Evolutionary conservation across 2,113 vertebrate genomes (phyloP), one percentile per base, ranked within the genome.

Genomic region (Lamprotornis superbus): DNA sequence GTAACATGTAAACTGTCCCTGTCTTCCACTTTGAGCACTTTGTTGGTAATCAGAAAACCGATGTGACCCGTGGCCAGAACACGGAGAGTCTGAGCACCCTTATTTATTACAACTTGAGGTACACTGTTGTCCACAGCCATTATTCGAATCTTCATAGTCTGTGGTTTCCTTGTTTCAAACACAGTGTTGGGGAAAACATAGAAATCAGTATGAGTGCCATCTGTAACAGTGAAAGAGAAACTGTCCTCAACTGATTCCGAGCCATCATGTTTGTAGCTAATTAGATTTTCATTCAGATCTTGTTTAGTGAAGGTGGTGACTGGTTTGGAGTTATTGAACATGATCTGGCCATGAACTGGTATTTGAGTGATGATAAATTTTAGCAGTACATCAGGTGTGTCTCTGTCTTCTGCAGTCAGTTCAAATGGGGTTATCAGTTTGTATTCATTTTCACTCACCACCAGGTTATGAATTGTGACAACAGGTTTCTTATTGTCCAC

Each of bases 401-500:
- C 99, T 90, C 98, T 98, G 96, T 99, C 99, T 94, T 99, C 99
- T 20, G 98, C 98, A 5, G 98, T 98, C 84, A 99, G 96, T 90
- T 99, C 99, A 89, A 99, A 99, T 8, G 99, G 99, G 6, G 99
- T 99, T 97, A 99, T 99, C 50, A 99, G 97, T 92, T 99, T 99
- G 90, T 97, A 98, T 61, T 98, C 98, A 23, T 98, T 98, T 92
- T 99, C 99, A 3, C 96, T 98, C 93, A 99, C 98, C 25, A 98
- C 92, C 80, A 99, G 97, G 19, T 97, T 96, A 40, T 99, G 98
- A 57, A 99, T 97, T 24, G 98, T 99, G 82, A 99, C 96, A 11
- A 99, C 98, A 3, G 99, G 99, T 88, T 99, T 99, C 94, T 99
- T 99, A 84, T 99, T 99, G 97, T 99, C 99, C 55, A 99, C 99